phyloP scores from a whole-genome alignment of 2,113 vertebrate species.

The Pycnonotus jocosus region DNA sequence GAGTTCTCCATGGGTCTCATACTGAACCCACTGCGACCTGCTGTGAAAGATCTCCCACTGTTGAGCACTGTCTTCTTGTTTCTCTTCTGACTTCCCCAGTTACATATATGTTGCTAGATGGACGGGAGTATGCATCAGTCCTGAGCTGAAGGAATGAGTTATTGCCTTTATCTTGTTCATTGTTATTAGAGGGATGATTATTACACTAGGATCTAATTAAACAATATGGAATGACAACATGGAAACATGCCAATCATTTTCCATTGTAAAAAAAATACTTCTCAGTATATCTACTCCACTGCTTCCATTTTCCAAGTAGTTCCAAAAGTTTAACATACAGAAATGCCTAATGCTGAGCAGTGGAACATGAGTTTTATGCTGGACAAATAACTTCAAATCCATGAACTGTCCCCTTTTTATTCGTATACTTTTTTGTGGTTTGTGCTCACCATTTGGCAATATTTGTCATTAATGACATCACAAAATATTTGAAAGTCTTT shows the following conservation, averaged over 20 bases:
- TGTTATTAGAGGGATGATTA: background rate
- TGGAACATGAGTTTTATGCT: background rate
- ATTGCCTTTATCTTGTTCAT: background rate
- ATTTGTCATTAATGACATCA: background rate
- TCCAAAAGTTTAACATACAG: background rate
- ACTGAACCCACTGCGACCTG: background rate
- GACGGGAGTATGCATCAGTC: background rate
- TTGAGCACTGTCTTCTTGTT: background rate
- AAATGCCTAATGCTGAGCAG: background rate
- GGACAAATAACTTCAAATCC: background rate
- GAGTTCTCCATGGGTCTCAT: background rate
- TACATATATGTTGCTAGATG: background rate
- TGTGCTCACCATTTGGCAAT: background rate
- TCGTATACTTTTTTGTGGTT: background rate
- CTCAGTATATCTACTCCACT: background rate
- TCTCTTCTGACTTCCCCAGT: background rate
- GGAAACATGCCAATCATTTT: background rate
- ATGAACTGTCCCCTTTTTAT: background rate
- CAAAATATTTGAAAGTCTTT: background rate
- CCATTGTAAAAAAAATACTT: background rate
- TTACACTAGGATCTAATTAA: background rate
- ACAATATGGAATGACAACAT: background rate
- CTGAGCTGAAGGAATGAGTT: background rate
- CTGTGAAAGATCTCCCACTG: background rate
- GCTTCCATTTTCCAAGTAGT: background rate